phyloP scores from a whole-genome alignment of 2,888 invertebrate species.

The Allolobophora icterica region DNA sequence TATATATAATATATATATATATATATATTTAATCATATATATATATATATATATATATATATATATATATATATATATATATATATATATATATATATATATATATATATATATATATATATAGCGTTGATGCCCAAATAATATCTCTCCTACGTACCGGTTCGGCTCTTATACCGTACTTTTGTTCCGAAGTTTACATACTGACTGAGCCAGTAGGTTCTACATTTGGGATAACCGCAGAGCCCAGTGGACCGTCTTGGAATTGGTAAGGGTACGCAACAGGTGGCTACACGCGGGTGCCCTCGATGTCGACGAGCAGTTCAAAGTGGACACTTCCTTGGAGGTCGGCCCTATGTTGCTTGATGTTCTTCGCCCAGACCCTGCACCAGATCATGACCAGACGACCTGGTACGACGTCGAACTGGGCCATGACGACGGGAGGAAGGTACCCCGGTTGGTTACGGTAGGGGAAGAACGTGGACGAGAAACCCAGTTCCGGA shows the following conservation, averaged over 20 bases:
- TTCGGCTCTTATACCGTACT: too few relatives aligned
- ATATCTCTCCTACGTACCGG: too few relatives aligned
- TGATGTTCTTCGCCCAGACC: conserved; percentile 48
- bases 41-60: too few relatives aligned
- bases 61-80: too few relatives aligned
- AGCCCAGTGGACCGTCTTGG: background rate
- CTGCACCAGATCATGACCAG: conserved; percentile 20
- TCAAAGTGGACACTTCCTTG: conserved; percentile 93
- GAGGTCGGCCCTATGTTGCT: conserved; percentile 84
- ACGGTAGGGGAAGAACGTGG: conserved; percentile 43
- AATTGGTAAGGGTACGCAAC: background rate
- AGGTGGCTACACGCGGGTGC: background rate
- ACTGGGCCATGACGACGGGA: conserved; percentile 61
- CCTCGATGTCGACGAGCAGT: conserved; percentile 82
- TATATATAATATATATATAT: too few relatives aligned
- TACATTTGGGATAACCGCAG: too few relatives aligned
- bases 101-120: too few relatives aligned
- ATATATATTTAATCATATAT: too few relatives aligned
- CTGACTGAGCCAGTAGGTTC: too few relatives aligned
- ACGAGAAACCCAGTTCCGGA: conserved; percentile 36
- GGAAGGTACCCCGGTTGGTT: conserved; percentile 51
- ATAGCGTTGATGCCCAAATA: too few relatives aligned
- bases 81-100: too few relatives aligned
- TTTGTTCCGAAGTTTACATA: too few relatives aligned
- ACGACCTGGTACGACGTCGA: conserved; percentile 44